Percentiles rank a stretch among this genome's conserved stretches.
Evolutionary conservation across 2,113 vertebrate species (phyloP).

Genomic region (Planiliza haematocheilus): DNA sequence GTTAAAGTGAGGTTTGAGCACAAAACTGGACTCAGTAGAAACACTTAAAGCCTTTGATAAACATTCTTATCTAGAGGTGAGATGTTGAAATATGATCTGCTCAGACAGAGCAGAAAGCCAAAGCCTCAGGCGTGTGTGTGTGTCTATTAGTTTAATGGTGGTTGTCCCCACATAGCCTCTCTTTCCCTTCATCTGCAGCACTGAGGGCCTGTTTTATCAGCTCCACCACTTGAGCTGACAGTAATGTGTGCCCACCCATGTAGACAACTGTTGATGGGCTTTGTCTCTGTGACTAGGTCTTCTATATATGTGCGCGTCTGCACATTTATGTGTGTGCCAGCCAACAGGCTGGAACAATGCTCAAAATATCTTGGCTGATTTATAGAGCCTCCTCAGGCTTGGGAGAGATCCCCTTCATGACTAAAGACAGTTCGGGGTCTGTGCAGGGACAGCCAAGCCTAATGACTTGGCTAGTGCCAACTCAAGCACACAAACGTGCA

Average conservation of each 20-base stretch:
- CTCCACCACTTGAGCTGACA: constrained; percentile 65
- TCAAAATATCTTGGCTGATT: constrained; percentile 74
- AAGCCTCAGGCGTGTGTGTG: constrained; percentile 50
- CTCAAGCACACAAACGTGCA: constrained; percentile 35
- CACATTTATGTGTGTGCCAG: constrained; percentile 58
- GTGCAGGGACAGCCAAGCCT: constrained; percentile 60
- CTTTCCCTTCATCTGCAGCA: constrained; percentile 62
- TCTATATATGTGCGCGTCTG: constrained; percentile 18
- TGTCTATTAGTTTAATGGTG: constrained; percentile 54
- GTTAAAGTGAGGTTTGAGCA: constrained; percentile 31
- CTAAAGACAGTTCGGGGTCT: constrained; percentile 62
- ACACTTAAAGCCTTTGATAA: constrained; percentile 70
- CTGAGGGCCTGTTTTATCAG: constrained; percentile 74
- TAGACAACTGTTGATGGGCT: constrained; percentile 51
- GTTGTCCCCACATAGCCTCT: constrained; percentile 70
- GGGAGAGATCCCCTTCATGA: constrained; percentile 70
- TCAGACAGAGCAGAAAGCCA: constrained; percentile 57
- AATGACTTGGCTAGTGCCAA: constrained; percentile 61
- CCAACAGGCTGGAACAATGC: constrained; percentile 61
- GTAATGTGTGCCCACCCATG: constrained; percentile 84
- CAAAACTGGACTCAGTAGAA: constrained; percentile 38
- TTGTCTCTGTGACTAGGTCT: constrained; percentile 28
- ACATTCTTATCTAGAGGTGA: constrained; percentile 72
- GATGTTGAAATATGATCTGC: constrained; percentile 70
- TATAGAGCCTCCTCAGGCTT: constrained; percentile 70